Percentiles rank a stretch among this genome's conserved stretches.
phyloP scores from a whole-genome alignment of 2,797 vertebrate species.

The Xerus rutilus region DNA sequence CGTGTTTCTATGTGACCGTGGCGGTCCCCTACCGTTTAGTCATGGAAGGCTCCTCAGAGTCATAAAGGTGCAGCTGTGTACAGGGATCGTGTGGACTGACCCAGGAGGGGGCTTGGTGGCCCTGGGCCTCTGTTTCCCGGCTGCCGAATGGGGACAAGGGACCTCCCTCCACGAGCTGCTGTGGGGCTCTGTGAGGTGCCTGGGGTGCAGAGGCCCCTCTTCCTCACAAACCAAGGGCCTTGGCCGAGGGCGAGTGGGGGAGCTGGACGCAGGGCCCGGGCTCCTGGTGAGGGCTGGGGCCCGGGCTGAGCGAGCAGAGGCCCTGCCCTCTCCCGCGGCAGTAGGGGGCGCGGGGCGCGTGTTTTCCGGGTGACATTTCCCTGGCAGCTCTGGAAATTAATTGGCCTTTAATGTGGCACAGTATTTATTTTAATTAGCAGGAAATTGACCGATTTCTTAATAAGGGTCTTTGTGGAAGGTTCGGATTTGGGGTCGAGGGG shows the following conservation, averaged over 20 bases:
- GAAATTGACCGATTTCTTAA: slow-evolving; percentile 76
- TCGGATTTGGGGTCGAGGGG: neutral
- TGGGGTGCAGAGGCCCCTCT: neutral
- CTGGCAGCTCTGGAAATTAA: slow-evolving; percentile 73
- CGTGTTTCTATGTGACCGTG: neutral
- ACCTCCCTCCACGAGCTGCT: neutral
- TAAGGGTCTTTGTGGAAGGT: slow-evolving; percentile 59
- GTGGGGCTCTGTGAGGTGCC: neutral
- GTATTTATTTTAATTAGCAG: slow-evolving; percentile 79
- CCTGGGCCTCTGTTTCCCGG: neutral
- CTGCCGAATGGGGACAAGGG: neutral
- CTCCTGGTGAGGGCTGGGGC: neutral
- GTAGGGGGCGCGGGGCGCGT: neutral
- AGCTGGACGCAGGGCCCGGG: neutral
- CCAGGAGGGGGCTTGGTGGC: neutral
- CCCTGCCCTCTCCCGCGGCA: too few species aligned
- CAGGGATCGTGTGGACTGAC: neutral
- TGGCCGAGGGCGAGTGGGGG: neutral
- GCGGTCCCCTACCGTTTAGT: neutral
- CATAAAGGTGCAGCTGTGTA: too few species aligned
- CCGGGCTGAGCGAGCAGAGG: neutral
- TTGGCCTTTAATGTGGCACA: slow-evolving; percentile 68
- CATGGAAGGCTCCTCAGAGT: neutral
- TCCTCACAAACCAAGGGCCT: neutral
- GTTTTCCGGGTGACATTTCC: neutral